A percentile compares a stretch with the other conserved stretches of the same genome.
phyloP scores from a whole-genome alignment of 2,797 vertebrate species.

The Sebastiscus tertius region DNA sequence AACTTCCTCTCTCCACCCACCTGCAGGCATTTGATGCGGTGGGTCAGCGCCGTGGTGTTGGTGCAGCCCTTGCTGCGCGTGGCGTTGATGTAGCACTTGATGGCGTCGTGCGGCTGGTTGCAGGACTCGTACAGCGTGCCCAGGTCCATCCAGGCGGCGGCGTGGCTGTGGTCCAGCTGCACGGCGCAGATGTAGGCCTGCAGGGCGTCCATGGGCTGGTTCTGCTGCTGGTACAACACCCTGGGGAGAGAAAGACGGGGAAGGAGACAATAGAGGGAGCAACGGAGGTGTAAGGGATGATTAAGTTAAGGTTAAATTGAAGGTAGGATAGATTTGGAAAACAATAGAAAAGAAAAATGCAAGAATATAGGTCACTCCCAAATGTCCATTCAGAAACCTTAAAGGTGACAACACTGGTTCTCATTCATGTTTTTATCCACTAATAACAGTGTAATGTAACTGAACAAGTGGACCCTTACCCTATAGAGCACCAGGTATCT shows the following conservation, averaged over 20 bases:
- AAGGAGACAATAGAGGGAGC: too few species aligned
- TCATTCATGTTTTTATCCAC: background rate
- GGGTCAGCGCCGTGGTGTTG: slow-evolving; percentile 95
- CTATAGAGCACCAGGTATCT: slow-evolving; percentile 99
- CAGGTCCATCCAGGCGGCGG: slow-evolving; percentile 99
- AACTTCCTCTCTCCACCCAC: slow-evolving; percentile 82
- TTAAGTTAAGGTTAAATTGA: background rate
- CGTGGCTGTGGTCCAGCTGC: slow-evolving; percentile 98
- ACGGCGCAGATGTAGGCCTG: slow-evolving; percentile 99
- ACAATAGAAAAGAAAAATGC: background rate
- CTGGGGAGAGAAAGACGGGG: slow-evolving; percentile 67
- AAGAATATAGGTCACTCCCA: background rate
- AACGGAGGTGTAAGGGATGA: background rate
- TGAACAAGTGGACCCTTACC: slow-evolving; percentile 80
- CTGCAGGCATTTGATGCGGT: slow-evolving; percentile 99
- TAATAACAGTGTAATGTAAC: too few species aligned
- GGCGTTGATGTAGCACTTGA: slow-evolving; percentile 99
- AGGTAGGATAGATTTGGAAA: too few species aligned
- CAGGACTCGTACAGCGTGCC: slow-evolving; percentile 99
- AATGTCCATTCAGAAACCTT: background rate
- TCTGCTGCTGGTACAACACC: slow-evolving; percentile 99
- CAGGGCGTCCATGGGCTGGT: slow-evolving; percentile 99
- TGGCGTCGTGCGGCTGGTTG: slow-evolving; percentile 99
- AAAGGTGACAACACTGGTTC: background rate
- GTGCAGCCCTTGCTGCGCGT: slow-evolving; percentile 99